Base-by-base conservation (phyloP, 2,888 invertebrate genomes). In the Drosophila kanekoi region DNA sequence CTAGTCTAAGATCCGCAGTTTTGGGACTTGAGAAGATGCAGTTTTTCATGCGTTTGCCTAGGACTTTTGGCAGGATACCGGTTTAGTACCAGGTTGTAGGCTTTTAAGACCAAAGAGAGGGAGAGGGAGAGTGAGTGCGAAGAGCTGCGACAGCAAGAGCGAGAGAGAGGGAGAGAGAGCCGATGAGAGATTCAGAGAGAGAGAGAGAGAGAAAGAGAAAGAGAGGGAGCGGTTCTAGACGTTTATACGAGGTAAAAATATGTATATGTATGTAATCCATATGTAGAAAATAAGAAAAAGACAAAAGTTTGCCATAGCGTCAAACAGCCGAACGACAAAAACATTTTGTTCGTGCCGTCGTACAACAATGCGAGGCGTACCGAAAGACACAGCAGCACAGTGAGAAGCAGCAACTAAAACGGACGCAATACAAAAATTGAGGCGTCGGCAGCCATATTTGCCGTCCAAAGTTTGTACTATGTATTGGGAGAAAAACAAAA, bases 351-450 rank as follows among this genome's bases (percentile, higher is more conserved):
- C 72, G 70, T 38, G 32, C 61, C 53, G 60, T 71, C 56, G 75
- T 62, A 44, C 28, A 47, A 58, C 67, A 49, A 62, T 53, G 70
- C 56, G 70, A 78, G 48, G 45, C 77, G 59, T 70, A 80, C 83
- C 83, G 81, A 85, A 79, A 87, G 72, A 81, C 72, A 76, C 86
- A 81, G 80, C 79, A 81, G 65, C 82, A 78, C 52, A 75, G 58
- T 65, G 65, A 54, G 65, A 72, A 85, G 72, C 79, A 79, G 72
- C 70, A 85, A 65, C 82, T 68, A 69, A 77, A 79, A 57, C 76
- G 67, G 64, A 83, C 56, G 67, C 66, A 72, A 69, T 64, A 60
- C 48, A 54, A 66, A 63, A 63, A 66, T 69, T 59, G 56, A 77
- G 66, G 78, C 69, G 67, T 72, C 72, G 74, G 44, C 70, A 63